phyloP scores from a whole-genome alignment of 1,140 invertebrate species.

The Trinorchestia longiramus region DNA sequence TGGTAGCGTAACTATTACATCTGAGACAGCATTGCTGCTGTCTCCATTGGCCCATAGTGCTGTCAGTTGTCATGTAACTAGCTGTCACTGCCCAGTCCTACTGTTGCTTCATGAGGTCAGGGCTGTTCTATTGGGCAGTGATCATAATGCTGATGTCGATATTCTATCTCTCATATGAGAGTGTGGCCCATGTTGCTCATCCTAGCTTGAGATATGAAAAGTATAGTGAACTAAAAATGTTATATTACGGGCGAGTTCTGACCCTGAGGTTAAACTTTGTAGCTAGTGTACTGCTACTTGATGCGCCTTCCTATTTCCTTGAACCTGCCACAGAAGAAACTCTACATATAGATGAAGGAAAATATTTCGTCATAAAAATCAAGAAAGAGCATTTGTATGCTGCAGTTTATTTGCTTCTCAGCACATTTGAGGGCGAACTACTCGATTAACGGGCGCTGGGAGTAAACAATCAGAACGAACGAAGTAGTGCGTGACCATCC shows the following conservation, averaged over 20 bases:
- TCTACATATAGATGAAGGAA: neutral
- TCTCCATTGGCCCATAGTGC: no score
- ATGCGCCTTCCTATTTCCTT: neutral
- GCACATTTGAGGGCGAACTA: neutral
- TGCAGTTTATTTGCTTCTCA: neutral
- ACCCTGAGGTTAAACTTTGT: neutral
- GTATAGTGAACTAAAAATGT: neutral
- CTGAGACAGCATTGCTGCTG: no score
- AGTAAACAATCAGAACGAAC: no score
- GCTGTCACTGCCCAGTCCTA: neutral
- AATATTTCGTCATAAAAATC: neutral
- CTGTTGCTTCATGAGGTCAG: neutral
- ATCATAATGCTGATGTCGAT: neutral
- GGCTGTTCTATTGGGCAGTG: neutral
- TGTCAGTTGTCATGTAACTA: neutral
- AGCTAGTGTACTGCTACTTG: neutral
- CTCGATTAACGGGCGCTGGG: neutral
- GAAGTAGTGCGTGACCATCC: no score
- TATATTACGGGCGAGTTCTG: neutral
- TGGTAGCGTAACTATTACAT: no score
- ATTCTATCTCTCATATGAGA: neutral
- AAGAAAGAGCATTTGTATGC: neutral
- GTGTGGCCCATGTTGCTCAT: neutral
- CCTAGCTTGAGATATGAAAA: neutral
- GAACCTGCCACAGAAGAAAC: neutral